A percentile compares a stretch with the other conserved stretches of the same genome.
Evolutionary conservation across 1,140 invertebrate genomes (phyloP).

Genomic region (Calephelis virginiensis): DNA sequence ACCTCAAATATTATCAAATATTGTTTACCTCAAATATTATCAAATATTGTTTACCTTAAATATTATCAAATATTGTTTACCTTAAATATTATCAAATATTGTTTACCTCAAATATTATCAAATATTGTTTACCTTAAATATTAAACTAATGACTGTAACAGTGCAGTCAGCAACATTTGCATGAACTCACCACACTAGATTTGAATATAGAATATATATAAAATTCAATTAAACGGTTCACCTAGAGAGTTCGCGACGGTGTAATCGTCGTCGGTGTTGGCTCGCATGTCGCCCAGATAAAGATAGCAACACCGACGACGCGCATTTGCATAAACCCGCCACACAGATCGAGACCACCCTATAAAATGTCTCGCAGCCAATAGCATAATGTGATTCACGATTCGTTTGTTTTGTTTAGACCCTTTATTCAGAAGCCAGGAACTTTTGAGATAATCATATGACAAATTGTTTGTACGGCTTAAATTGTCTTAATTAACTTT

Average conservation of each 20-base stretch:
- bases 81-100: too few species aligned
- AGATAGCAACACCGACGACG: slow-evolving; percentile 46
- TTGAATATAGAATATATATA: slow-evolving; percentile 6
- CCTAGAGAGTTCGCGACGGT: slow-evolving; percentile 37
- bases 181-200: background rate
- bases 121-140: too few species aligned
- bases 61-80: too few species aligned
- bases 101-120: too few species aligned
- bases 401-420: slow-evolving; percentile 17
- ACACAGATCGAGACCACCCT: slow-evolving; percentile 55
- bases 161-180: too few species aligned
- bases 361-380: slow-evolving; percentile 22
- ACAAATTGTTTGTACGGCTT: slow-evolving; percentile 20
- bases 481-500: slow-evolving; percentile 17
- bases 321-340: slow-evolving; percentile 56
- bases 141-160: too few species aligned
- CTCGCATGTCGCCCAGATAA: slow-evolving; percentile 46
- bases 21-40: too few species aligned
- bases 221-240: slow-evolving; percentile 23
- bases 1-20: too few species aligned
- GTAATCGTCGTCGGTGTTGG: slow-evolving; percentile 37
- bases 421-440: slow-evolving; percentile 16
- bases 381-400: slow-evolving; percentile 22
- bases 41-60: too few species aligned
- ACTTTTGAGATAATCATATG: slow-evolving; percentile 18